These are phyloP conservation scores for Calameuta filiformis DNA, from an alignment of 2,888 invertebrate genomes.

Conservation along the genomic window DNA sequence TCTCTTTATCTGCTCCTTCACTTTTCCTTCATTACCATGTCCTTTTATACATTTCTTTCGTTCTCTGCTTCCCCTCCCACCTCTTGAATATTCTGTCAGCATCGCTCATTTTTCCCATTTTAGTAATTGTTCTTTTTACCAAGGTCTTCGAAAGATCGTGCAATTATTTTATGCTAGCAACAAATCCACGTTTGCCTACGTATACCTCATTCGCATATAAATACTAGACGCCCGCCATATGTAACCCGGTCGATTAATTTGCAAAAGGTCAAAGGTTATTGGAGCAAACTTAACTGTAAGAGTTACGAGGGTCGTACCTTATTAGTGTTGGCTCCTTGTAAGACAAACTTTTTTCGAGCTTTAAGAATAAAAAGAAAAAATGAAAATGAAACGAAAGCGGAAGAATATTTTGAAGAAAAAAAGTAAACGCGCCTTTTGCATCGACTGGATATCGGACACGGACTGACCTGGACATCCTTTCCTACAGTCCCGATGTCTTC, in stretches of 20 bases:
- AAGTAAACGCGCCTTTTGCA: background rate
- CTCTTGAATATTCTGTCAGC: background rate
- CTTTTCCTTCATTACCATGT: background rate
- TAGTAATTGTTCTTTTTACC: background rate
- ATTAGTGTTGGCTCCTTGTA: background rate
- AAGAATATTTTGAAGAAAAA: background rate
- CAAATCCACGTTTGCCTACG: background rate
- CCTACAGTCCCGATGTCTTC: background rate
- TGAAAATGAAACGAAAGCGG: background rate
- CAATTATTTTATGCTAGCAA: background rate
- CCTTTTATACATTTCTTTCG: background rate
- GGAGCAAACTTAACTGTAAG: background rate
- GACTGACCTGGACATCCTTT: background rate
- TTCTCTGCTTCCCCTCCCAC: background rate
- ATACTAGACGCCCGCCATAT: background rate
- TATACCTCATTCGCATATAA: background rate
- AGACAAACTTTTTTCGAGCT: background rate
- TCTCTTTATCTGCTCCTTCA: background rate
- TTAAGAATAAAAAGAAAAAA: background rate
- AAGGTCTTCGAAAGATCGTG: background rate
- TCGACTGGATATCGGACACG: background rate
- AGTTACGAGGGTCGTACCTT: background rate
- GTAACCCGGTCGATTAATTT: background rate
- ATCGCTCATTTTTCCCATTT: background rate
- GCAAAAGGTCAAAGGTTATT: background rate